Base-by-base conservation (phyloP, 2,888 invertebrate genomes). In the Protodeltote pygarga region DNA sequence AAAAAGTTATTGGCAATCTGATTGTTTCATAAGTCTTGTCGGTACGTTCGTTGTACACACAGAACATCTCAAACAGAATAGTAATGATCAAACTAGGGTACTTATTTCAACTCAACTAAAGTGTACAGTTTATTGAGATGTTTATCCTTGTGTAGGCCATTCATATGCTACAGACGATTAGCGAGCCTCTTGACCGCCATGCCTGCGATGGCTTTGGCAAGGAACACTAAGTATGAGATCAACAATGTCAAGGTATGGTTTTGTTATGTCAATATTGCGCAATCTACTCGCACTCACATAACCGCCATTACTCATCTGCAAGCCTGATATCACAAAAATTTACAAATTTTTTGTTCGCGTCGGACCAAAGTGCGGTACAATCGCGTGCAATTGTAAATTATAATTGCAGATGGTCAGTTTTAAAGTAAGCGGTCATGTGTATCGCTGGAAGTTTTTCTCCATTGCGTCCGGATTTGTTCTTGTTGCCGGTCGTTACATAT, bases 171-270 rank as follows among this genome's bases (percentile, higher is more conserved):
- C 39, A 42, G 66, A 59, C 65, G 71, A 69, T 73, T 73, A 66
- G 65, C 52, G 64, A 73, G 61, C 55, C 57, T 66, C 60, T 55
- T 71, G 68, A 64, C 71, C 63, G 67, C 65, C 58, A 47, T 54
- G 58, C 68, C 65, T 72, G 62, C 59, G 58, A 60, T 62, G 73
- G 51, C 79, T 79, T 77, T 82, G 83, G 81, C 84, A 79, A 75
- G 61, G 71, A 66, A 71, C 71, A 61, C 65, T 54, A 50, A 51
- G 74, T 74, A 74, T 83, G 82, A 83, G 77, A 83, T 82, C 81
- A 88, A 84, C 87, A 89, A 87, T 87, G 87, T 87, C 88, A 89
- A 88, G 89, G 86, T 67, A 66, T 41, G 65, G 71, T 81, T 84
- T 79, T 80, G 80, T 78, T 85, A 80, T 81, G 80, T 77, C 73